Evolutionary conservation across 2,113 vertebrate genomes (phyloP), one percentile per base, ranked within the genome.

Genomic region (rabbit (Oryctolagus cuniculus)): DNA sequence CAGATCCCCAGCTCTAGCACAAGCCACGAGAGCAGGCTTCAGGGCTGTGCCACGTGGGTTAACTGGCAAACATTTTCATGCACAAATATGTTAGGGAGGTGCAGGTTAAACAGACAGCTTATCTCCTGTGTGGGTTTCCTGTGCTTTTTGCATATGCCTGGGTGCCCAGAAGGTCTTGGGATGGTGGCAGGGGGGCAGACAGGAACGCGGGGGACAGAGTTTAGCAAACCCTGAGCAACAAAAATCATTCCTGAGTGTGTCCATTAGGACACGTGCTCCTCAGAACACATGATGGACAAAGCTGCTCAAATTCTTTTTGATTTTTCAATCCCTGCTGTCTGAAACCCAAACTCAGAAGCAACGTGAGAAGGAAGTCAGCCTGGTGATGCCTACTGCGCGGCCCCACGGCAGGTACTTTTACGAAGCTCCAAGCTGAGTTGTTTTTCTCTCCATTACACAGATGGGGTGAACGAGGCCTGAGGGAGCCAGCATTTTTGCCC

Each of bases 171-270:
- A 44, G 3, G 7, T 61, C 17, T 24, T 15, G 1, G 24, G 4
- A 29, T 19, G 24, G 27, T 0, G 13, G 17, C 44, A 44, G 44
- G 44, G 5, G 38, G 24, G 10, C 27, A n/a, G 13, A 51, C 44
- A 74, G 21, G 34, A 4, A 13, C 3, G 3, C 0, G 10, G 25
- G 9, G 1, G 4, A 2, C 21, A 22, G 34, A 38, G 12, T 0
- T 6, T 2, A 21, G 82, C 17, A 77, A 75, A 51, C 13, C 11
- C 10, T 25, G 10, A 51, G 10, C 16, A 36, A 24, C 61, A 36
- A 51, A 69, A 27, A 15, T 66, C 10, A 61, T 19, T 10, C 16
- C 27, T 49, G 36, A 69, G 31, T 25, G 6, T n/a, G 34, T 29
- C 69, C 61, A 38, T 58, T 8, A 34, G n/a, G 25, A 69, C 36